Base-by-base conservation (phyloP, 2,113 vertebrate genomes). In the Aepyceros melampus region DNA sequence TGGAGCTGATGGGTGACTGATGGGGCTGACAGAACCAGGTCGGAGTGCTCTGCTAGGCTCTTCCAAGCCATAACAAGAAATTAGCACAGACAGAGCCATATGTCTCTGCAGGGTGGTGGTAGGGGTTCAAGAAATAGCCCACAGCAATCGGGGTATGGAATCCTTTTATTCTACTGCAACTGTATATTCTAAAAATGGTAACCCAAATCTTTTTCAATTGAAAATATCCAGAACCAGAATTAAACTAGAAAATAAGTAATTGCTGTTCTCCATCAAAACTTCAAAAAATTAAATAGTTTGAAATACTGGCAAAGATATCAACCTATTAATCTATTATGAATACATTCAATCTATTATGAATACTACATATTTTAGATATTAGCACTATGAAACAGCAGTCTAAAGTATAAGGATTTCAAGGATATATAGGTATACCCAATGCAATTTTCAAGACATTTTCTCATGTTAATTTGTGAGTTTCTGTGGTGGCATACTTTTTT, bases 21-120 rank as follows among this genome's bases (percentile, higher is more conserved):
- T 47, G 85, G 36, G 8, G 15, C 27, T 89, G 91, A 93, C 86
- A 89, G 78, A 97, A 91, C 15, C 78, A 95, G 89, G 89, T 95
- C 76, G 91, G 78, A 91, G 31, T 56, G 62, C 36, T 91, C 76
- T 78, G 19, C 36, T 43, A 62, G 47, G 16, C 17, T 83, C 91
- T 89, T 92, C 49, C n/a, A 91, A 94, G 10, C 7, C 33, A 7
- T 36, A 94, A 71, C 7, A 94, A 56, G 36, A 27, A 97, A 85
- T 87, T 71, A 45, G 40, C 36, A 79, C n/a, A 27, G 49, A 87
- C 45, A 97, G 40, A 87, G 17, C 58, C 43, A 49, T 51, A 33
- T 62, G 36, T 5, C 9, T 31, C 6, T 62, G 12, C 51, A 64
- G 19, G 91, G 10, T 51, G 7, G 9, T 19, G 36, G 14, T 12